Conservation (phyloP, 2,797 vertebrate species). For the Pseudocheirus occidentalis region DNA sequence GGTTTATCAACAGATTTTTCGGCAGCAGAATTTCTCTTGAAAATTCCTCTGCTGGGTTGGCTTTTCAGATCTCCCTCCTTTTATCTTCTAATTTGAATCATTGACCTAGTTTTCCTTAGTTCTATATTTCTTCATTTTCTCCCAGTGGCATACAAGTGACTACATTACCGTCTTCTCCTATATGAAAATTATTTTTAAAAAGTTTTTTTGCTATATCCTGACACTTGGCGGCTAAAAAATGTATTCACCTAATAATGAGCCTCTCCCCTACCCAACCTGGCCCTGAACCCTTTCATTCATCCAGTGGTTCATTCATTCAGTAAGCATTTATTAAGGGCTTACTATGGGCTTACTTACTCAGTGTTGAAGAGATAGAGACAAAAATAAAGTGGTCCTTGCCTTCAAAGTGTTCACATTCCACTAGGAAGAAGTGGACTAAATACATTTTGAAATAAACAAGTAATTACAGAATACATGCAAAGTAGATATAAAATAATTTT, state of each 20-base stretch:
- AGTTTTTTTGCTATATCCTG: background rate
- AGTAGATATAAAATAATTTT: background rate
- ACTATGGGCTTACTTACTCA: accelerated
- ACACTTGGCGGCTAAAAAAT: background rate
- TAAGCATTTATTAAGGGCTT: background rate
- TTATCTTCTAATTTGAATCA: background rate
- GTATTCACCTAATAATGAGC: background rate
- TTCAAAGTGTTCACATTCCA: background rate
- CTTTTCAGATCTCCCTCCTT: background rate
- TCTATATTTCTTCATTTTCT: background rate
- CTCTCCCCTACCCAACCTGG: no score
- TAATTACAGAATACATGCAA: background rate
- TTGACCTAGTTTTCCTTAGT: background rate
- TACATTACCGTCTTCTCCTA: background rate
- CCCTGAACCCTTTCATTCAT: background rate
- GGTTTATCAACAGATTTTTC: background rate
- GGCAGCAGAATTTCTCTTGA: background rate
- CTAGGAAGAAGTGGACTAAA: background rate
- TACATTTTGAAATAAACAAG: background rate
- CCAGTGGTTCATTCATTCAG: background rate
- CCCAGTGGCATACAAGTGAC: background rate
- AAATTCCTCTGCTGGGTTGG: background rate
- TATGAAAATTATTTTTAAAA: background rate
- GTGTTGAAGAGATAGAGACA: background rate
- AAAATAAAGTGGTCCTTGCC: background rate